Conservation (phyloP, 2,888 invertebrate genomes). For the Sarcophaga rosellei region DNA sequence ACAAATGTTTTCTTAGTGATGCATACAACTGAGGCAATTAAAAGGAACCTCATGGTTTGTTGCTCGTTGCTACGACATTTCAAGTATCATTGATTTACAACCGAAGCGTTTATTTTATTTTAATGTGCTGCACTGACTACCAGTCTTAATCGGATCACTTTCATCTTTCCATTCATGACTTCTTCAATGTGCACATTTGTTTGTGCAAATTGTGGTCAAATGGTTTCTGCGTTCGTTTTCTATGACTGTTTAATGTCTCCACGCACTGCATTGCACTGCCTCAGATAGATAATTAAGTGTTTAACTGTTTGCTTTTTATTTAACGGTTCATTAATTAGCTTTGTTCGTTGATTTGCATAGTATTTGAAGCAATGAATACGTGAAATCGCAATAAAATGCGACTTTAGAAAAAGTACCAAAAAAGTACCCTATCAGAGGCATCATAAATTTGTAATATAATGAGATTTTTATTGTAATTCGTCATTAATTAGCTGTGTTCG, state of each 20-base stretch:
- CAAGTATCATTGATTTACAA: slow-evolving; percentile 3
- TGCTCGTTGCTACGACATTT: not conserved
- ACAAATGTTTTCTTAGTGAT: not conserved
- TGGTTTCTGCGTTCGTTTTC: too few species aligned
- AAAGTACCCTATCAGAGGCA: too few species aligned
- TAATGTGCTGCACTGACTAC: slow-evolving; percentile 8
- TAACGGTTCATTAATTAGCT: slow-evolving; percentile 38
- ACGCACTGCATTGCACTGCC: not conserved
- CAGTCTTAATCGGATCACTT: not conserved
- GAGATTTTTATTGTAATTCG: too few species aligned
- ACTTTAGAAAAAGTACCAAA: too few species aligned
- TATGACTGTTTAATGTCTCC: slow-evolving; percentile 14
- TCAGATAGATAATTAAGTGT: slow-evolving; percentile 13
- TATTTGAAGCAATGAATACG: too few species aligned
- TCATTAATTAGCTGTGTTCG: slow-evolving; percentile 14
- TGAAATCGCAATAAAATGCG: too few species aligned
- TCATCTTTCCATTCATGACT: too few species aligned
- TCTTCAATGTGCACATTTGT: not conserved
- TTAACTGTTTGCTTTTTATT: not conserved
- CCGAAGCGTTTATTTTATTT: slow-evolving; percentile 22
- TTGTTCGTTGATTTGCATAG: not conserved
- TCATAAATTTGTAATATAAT: too few species aligned
- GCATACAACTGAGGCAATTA: too few species aligned
- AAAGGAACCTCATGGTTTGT: too few species aligned
- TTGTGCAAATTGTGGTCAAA: not conserved